Conservation (phyloP, 2,113 vertebrate species). For the Harpagus bidentatus region DNA sequence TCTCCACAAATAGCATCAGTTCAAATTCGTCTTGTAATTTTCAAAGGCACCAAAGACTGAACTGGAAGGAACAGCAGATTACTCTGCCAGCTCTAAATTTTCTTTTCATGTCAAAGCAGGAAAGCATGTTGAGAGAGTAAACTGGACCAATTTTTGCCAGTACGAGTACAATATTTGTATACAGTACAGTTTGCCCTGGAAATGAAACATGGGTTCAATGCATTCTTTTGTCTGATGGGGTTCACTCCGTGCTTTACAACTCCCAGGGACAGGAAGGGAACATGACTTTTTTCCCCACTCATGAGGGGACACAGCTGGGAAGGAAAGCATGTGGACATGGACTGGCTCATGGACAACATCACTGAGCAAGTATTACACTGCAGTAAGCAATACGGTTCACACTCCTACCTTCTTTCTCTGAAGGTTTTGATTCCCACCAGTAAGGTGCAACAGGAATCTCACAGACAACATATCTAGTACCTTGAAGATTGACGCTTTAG, state of each 20-base stretch:
- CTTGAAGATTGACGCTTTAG: background rate
- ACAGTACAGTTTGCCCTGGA: background rate
- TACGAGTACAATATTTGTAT: background rate
- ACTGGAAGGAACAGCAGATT: background rate
- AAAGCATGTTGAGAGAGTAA: background rate
- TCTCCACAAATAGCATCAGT: background rate
- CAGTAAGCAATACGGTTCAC: background rate
- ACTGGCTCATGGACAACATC: background rate
- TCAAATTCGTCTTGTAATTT: background rate
- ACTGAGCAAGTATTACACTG: background rate
- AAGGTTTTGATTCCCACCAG: background rate
- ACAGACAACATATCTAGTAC: background rate
- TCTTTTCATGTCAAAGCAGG: background rate
- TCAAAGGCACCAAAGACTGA: background rate
- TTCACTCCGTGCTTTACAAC: background rate
- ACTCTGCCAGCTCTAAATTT: background rate
- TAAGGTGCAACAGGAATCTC: background rate
- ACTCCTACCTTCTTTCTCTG: background rate
- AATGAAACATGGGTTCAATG: background rate
- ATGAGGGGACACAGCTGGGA: background rate
- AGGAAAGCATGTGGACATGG: background rate
- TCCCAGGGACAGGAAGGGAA: background rate
- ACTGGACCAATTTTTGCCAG: background rate
- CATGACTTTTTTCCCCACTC: background rate
- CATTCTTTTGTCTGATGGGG: background rate